Evolutionary conservation across 2,888 invertebrate genomes (phyloP).

Genomic region (Anthoptus insignis): DNA sequence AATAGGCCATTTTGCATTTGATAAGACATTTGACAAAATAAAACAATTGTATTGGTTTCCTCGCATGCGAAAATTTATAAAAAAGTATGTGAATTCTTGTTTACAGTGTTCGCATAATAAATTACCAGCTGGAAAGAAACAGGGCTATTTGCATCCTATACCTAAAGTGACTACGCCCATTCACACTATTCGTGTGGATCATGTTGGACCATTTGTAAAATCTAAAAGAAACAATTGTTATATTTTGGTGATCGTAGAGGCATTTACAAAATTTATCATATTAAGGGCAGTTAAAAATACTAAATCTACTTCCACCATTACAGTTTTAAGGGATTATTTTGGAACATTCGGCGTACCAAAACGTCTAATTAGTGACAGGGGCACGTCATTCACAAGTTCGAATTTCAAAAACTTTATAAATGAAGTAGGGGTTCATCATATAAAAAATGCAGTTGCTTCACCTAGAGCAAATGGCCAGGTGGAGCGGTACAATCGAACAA

Average conservation of each 20-base stretch:
- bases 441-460: not conserved
- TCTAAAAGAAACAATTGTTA: not conserved
- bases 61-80: not conserved
- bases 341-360: not conserved
- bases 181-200: not conserved
- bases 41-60: not conserved
- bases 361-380: not conserved
- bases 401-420: not conserved
- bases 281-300: constrained; percentile 10
- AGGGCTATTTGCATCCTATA: no score
- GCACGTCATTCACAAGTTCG: not conserved
- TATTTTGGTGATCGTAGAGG: not conserved
- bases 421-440: not conserved
- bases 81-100: no score
- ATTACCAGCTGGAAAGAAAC: no score
- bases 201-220: constrained; percentile 4
- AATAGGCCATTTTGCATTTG: not conserved
- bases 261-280: constrained; percentile 7
- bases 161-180: no score
- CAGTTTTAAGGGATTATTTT: not conserved
- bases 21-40: not conserved
- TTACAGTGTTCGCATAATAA: no score
- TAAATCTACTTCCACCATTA: not conserved
- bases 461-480: constrained; percentile 4
- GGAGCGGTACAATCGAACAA: constrained; percentile 4